These are phyloP conservation scores for Eidolon helvum DNA, from an alignment of 2,113 vertebrate species.

Conservation along the genomic window DNA sequence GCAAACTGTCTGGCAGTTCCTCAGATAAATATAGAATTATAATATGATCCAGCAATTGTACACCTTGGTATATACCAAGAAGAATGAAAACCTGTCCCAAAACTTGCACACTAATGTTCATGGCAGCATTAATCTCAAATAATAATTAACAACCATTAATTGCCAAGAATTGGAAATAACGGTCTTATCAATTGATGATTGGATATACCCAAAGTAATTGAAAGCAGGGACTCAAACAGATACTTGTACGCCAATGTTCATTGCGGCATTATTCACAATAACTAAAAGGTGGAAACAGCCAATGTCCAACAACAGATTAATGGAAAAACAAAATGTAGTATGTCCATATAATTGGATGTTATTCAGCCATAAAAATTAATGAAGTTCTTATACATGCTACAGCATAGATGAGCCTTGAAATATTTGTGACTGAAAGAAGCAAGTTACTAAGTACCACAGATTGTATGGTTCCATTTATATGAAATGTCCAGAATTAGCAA, in stretches of 20 bases:
- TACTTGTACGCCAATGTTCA: background rate
- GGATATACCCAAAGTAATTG: background rate
- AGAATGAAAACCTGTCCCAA: background rate
- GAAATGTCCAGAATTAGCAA: background rate
- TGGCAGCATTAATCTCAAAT: background rate
- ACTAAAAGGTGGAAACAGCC: background rate
- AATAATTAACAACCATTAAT: background rate
- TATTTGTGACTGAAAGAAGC: background rate
- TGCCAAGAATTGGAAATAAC: background rate
- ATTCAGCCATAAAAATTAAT: background rate
- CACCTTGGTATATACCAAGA: background rate
- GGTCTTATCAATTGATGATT: background rate
- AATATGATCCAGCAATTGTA: background rate
- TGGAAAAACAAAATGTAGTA: background rate
- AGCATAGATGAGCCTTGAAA: background rate
- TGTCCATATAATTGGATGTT: background rate
- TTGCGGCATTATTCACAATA: background rate
- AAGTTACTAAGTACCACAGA: background rate
- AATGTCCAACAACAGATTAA: background rate
- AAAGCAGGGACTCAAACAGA: background rate
- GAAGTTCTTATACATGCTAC: background rate
- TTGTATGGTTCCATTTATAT: background rate
- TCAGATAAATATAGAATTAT: background rate
- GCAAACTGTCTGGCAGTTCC: background rate
- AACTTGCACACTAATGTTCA: background rate